Evolutionary conservation across 2,113 vertebrate genomes (phyloP), one percentile per base, ranked within the genome.

Genomic region (Seriola rivoliana): DNA sequence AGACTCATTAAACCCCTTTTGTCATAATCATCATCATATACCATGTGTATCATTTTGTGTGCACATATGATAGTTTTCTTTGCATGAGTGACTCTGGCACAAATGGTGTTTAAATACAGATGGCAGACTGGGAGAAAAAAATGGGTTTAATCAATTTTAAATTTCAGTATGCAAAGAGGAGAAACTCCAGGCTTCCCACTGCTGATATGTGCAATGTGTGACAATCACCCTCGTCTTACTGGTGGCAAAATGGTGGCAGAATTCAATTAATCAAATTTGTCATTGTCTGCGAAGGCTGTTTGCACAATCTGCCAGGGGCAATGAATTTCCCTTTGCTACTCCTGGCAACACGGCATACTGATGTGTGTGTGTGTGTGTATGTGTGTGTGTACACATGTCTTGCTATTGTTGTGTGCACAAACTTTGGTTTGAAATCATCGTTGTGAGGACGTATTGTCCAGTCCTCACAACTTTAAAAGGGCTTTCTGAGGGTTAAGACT

Each of bases 211-310:
- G 74, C 66, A 46, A 9, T 54, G 67, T 80, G 34, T 73, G 66
- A 80, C 72, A 63, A 52, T 81, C 73, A 52, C 19, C 46, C 60
- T 50, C 4, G 1, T 65, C 21, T 38, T 80, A 50, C 58, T 32
- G 48, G 16, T 67, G 67, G 66, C 46, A 82, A 85, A 79, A 81
- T 25, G 25, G 46, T 73, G 46, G 40, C 58, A 75, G 65, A 77
- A 88, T 80, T 74, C 76, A 73, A 85, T 88, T 86, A 80, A 92
- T 89, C 82, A 89, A 78, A 89, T 83, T 54, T 83, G 75, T 78
- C 80, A 85, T 75, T 72, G 77, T 84, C 84, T 85, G 67, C 11
- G 0, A 73, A 57, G 85, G 29, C 79, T 87, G 85, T 87, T 86
- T 81, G 85, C 66, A 62, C 84, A 80, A 73, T 80, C 78, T 78